Evolutionary conservation across 2,888 invertebrate species (phyloP).

Genomic region (Tortricodes alternella): DNA sequence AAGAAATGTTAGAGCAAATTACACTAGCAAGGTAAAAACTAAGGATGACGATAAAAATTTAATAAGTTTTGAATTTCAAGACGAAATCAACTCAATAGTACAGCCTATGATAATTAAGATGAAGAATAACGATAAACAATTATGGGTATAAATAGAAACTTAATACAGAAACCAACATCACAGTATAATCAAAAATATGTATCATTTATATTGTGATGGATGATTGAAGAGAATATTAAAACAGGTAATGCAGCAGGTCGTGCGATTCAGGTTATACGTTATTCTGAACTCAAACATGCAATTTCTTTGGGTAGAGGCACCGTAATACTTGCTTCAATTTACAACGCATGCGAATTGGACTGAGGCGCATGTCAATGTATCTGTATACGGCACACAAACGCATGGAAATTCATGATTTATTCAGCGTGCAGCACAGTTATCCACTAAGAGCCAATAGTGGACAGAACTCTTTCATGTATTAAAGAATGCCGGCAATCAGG

Average conservation of each 20-base stretch:
- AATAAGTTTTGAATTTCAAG: too few relatives aligned
- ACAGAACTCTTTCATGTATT: constrained; percentile 30
- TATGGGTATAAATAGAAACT: too few relatives aligned
- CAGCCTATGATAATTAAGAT: too few relatives aligned
- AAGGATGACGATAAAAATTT: too few relatives aligned
- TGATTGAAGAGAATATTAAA: background rate
- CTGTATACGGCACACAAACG: constrained; percentile 7
- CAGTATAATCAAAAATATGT: too few relatives aligned
- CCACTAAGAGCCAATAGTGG: constrained; percentile 14
- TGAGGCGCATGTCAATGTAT: constrained; percentile 1
- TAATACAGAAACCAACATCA: too few relatives aligned
- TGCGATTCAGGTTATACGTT: constrained; percentile 12
- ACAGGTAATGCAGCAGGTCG: background rate
- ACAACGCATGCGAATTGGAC: constrained; percentile 18
- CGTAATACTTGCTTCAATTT: background rate
- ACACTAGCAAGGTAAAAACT: too few relatives aligned
- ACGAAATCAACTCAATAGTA: too few relatives aligned
- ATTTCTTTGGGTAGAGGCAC: constrained; percentile 24
- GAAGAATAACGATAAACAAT: too few relatives aligned
- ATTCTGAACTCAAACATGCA: constrained; percentile 9
- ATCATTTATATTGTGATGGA: too few relatives aligned
- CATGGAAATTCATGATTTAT: constrained; percentile 22
- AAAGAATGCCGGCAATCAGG: constrained; percentile 33
- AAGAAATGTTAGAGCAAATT: too few relatives aligned
- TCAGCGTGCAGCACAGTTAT: constrained; percentile 22